Evolutionary conservation across 1,140 invertebrate species (phyloP).

Genomic region (Brachionus plicatilis): DNA sequence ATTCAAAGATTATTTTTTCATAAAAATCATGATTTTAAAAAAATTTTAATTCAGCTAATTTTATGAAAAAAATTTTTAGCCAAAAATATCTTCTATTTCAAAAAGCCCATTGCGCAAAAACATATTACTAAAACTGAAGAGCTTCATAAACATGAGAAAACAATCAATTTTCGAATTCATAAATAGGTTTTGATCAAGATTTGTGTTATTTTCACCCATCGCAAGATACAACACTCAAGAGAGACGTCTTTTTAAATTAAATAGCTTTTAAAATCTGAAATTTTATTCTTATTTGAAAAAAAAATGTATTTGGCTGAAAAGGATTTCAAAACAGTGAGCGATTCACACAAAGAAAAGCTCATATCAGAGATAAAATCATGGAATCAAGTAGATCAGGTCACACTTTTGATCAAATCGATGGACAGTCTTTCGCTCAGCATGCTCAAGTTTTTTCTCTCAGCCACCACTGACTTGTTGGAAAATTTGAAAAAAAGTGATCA

Average conservation of each 20-base stretch:
- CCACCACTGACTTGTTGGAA: not conserved
- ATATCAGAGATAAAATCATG: not conserved
- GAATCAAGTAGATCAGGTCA: not conserved
- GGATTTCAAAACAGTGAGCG: not conserved
- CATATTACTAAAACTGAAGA: not conserved
- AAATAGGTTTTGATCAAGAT: not conserved
- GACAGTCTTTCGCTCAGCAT: not conserved
- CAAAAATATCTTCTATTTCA: not conserved
- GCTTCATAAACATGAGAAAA: conserved; percentile 22
- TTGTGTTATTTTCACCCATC: not conserved
- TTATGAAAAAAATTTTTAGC: not conserved
- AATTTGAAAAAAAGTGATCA: not conserved
- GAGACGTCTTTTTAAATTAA: not conserved
- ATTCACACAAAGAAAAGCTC: not conserved
- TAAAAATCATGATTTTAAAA: conserved; percentile 22
- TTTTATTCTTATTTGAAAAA: not conserved
- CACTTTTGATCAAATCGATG: not conserved
- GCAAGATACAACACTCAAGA: not conserved
- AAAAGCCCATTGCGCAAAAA: not conserved
- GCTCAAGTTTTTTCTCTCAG: not conserved
- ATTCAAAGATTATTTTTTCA: conserved; percentile 6
- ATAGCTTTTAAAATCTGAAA: not conserved
- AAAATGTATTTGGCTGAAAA: not conserved
- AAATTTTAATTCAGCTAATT: conserved; percentile 4
- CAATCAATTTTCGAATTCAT: not conserved